Percentiles rank a stretch among this genome's conserved stretches.
Conservation (phyloP, 1,140 invertebrate species). For the Protaetia brevitarsis region DNA sequence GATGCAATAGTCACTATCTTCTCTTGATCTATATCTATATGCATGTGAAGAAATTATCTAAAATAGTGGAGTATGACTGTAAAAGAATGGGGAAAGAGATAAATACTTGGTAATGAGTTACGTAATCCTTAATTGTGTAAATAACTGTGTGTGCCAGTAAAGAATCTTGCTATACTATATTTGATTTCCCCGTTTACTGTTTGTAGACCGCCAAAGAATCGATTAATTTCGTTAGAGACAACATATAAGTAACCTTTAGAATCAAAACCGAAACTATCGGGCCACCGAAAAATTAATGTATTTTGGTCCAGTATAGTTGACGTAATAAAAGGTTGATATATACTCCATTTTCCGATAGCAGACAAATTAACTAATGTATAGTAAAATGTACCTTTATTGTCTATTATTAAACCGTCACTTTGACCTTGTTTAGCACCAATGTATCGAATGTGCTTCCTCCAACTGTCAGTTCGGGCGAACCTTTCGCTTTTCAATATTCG, state of each 20-base stretch:
- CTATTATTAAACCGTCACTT: slow-evolving; percentile 21
- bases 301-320: slow-evolving; percentile 8
- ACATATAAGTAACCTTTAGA: slow-evolving; percentile 22
- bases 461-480: neutral
- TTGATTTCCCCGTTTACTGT: slow-evolving; percentile 35
- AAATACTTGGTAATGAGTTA: neutral
- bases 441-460: slow-evolving; percentile 5
- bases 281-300: slow-evolving; percentile 10
- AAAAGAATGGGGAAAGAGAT: no score
- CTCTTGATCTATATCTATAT: no score
- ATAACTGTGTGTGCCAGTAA: slow-evolving; percentile 59
- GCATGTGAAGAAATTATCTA: no score
- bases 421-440: slow-evolving; percentile 12
- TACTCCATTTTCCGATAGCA: slow-evolving; percentile 22
- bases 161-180: slow-evolving; percentile 42
- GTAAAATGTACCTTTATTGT: slow-evolving; percentile 21
- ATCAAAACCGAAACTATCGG: slow-evolving; percentile 21
- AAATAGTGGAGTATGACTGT: no score
- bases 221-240: slow-evolving; percentile 63
- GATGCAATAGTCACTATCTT: no score
- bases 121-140: slow-evolving; percentile 48
- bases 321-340: slow-evolving; percentile 1
- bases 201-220: slow-evolving; percentile 46
- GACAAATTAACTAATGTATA: slow-evolving; percentile 15
- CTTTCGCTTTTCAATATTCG: slow-evolving; percentile 18